A percentile compares a stretch with the other conserved stretches of the same genome.
Evolutionary conservation across 2,888 invertebrate genomes (phyloP).

Genomic region (Scaptomyza cyrtandrae): DNA sequence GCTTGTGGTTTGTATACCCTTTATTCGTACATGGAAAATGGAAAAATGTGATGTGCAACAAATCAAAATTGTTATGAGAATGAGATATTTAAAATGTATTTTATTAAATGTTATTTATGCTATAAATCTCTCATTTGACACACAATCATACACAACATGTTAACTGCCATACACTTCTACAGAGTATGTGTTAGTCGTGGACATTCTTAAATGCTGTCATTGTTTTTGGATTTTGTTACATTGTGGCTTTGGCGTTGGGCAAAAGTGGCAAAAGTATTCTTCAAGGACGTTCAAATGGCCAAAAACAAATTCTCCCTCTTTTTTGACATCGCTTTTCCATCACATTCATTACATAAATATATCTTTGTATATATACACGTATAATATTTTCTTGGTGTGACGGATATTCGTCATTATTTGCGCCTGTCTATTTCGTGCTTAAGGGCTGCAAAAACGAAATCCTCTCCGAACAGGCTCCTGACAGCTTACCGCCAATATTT

Average conservation of each 20-base stretch:
- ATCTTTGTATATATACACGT: neutral
- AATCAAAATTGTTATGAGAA: neutral
- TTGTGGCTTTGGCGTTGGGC: neutral
- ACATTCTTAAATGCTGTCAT: neutral
- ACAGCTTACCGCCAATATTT: neutral
- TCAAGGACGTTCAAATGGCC: slow-evolving; percentile 20
- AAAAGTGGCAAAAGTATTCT: slow-evolving; percentile 28
- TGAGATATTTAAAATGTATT: neutral
- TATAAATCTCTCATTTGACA: neutral
- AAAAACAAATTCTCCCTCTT: slow-evolving; percentile 48
- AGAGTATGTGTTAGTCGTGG: slow-evolving; percentile 6
- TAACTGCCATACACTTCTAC: no score
- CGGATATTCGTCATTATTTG: slow-evolving; percentile 52
- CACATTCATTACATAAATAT: slow-evolving; percentile 45
- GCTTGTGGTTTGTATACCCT: slow-evolving; percentile 5
- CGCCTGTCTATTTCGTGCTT: slow-evolving; percentile 1
- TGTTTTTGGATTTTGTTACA: neutral
- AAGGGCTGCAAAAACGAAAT: slow-evolving; percentile 11
- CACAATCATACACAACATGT: neutral
- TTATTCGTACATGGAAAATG: neutral
- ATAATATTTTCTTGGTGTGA: slow-evolving; percentile 13
- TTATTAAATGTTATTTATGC: no score
- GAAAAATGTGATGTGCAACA: neutral
- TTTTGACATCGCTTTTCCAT: slow-evolving; percentile 23
- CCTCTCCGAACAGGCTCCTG: neutral